A percentile compares a stretch with the other conserved stretches of the same genome.
phyloP scores from a whole-genome alignment of 1,140 invertebrate species.

The Hyles vespertilio region DNA sequence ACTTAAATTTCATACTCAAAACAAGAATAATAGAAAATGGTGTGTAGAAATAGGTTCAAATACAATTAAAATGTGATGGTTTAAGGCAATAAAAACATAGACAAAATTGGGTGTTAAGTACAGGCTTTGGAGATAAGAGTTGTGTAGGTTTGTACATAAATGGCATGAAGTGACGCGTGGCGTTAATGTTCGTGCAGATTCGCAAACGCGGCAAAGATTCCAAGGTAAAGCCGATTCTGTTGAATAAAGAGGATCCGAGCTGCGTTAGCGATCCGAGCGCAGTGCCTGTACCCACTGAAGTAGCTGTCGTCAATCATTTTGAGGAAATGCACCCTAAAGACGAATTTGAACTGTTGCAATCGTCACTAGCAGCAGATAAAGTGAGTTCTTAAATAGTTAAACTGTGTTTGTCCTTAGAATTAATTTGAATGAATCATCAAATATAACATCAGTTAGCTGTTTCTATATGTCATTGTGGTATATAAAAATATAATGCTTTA shows the following conservation, averaged over 20 bases:
- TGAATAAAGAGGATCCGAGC: slow-evolving; percentile 75
- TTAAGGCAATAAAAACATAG: too few relatives aligned
- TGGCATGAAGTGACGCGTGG: neutral
- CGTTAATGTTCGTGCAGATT: slow-evolving; percentile 44
- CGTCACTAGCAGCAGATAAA: slow-evolving; percentile 59
- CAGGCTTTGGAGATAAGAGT: neutral
- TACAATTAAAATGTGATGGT: too few relatives aligned
- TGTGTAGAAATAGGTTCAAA: too few relatives aligned
- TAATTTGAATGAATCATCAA: too few relatives aligned
- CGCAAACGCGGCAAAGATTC: slow-evolving; percentile 74
- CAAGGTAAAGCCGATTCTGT: slow-evolving; percentile 73
- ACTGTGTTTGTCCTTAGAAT: neutral
- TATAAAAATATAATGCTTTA: too few relatives aligned
- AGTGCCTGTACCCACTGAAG: slow-evolving; percentile 38
- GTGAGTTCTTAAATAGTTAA: slow-evolving; percentile 45
- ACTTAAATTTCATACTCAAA: too few relatives aligned
- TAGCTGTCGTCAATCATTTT: slow-evolving; percentile 80
- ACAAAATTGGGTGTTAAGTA: too few relatives aligned
- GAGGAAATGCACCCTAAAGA: slow-evolving; percentile 87
- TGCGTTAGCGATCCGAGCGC: slow-evolving; percentile 66
- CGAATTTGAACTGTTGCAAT: slow-evolving; percentile 82
- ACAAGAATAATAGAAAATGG: too few relatives aligned
- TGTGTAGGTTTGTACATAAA: neutral
- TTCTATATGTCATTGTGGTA: too few relatives aligned
- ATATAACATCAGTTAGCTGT: too few relatives aligned